These are phyloP conservation scores for Thripadectes ignobilis DNA, from an alignment of 2,797 vertebrate genomes.

Conservation along the genomic window DNA sequence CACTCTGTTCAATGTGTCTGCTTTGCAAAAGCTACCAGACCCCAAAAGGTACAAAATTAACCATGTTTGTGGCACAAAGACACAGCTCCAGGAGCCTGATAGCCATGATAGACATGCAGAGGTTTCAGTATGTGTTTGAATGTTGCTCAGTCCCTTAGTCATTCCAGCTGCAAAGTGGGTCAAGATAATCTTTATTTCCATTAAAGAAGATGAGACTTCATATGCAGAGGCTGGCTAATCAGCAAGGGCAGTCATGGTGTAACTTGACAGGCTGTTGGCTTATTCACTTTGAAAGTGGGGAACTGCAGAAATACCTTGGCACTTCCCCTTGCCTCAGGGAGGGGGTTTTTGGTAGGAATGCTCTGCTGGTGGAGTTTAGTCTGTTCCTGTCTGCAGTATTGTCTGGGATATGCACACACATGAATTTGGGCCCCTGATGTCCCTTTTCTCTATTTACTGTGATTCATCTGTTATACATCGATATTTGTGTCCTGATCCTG, in stretches of 20 bases:
- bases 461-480: not conserved
- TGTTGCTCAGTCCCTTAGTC: not conserved
- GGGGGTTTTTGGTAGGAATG: not conserved
- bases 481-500: not conserved
- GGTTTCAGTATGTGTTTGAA: not conserved
- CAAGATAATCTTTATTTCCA: not conserved
- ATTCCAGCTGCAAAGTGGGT: not conserved
- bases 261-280: not conserved
- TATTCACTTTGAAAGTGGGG: not conserved
- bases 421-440: not conserved
- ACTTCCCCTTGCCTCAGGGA: not conserved
- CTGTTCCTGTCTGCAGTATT: not conserved
- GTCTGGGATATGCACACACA: not conserved
- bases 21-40: not conserved
- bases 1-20: not conserved
- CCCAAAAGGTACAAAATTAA: not conserved
- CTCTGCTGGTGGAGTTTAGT: not conserved
- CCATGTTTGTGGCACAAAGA: accelerated
- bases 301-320: not conserved
- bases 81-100: not conserved
- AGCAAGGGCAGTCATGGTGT: not conserved
- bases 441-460: not conserved
- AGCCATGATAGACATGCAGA: not conserved
- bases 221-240: not conserved
- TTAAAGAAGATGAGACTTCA: not conserved